Evolutionary conservation across 2,888 invertebrate species (phyloP), one percentile per base, ranked within the genome.

Genomic region (Synergus umbraculus): DNA sequence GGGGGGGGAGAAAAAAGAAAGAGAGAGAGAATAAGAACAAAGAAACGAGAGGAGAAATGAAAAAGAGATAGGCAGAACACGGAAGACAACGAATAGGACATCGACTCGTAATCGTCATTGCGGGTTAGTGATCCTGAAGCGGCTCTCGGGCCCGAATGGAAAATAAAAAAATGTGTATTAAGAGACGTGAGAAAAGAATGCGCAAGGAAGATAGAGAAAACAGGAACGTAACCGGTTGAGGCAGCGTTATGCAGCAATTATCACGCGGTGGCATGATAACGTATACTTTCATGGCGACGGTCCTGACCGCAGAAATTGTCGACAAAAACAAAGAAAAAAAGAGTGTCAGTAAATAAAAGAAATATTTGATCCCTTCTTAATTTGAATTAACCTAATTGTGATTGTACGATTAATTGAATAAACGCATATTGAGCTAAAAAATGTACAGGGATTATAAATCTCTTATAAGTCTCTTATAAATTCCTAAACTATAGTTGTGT

Each of bases 151-250:
- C 54, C 37, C 54, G 54, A 54, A 73, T 73, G 54, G 49, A 73
- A 54, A 73, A 73, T 43, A 76, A 77, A 73, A 41, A 44, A 65
- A 76, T 58, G 58, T 54, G 37, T 54, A 73, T 73, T 73, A 73
- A 73, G 73, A 73, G 73, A 54, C 73, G 76, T 78, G 80, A 76
- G 79, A 76, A 79, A 81, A 78, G 80, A 81, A 83, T 78, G 77
- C 67, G 78, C 76, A 77, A 60, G 63, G 76, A 67, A 79, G 77
- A 78, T 73, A 58, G 41, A 54, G 41, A 64, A 76, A 65, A 65
- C 67, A 67, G 37, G 58, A 66, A 66, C 66, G 54, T 77, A 77
- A 77, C 58, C 44, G 49, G 69, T 66, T 41, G 66, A 66, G 76
- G 43, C 73, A 73, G 37, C 73, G 73, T 73, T 73, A 73, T 73